Conservation (phyloP, 2,797 vertebrate species). For the Platyrinchus mystaceus region DNA sequence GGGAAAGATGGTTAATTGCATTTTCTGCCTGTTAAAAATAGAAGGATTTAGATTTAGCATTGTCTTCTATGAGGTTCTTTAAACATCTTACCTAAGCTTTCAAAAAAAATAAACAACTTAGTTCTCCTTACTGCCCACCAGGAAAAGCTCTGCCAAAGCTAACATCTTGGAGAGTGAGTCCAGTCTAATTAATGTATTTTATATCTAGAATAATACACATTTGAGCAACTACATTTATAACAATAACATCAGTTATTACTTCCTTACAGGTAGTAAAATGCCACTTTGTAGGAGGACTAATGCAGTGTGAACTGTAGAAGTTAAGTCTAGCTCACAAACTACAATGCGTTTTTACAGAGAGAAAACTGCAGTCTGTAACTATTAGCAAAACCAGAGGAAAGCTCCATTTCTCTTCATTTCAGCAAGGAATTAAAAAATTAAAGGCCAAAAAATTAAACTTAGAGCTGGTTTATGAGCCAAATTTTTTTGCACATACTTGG, state of each 20-base stretch:
- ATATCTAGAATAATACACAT: background rate
- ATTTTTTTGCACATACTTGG: accelerated
- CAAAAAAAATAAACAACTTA: background rate
- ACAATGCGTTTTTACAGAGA: background rate
- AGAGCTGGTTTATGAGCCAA: background rate
- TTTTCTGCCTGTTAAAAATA: constrained; percentile 37
- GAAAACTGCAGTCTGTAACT: background rate
- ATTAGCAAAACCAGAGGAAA: background rate
- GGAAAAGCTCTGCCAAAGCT: background rate
- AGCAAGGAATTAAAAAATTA: background rate
- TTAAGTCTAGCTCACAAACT: background rate
- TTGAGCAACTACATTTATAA: background rate
- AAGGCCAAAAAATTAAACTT: background rate
- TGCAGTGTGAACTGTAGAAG: background rate
- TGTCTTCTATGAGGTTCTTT: constrained; percentile 3
- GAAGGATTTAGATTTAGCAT: constrained; percentile 2
- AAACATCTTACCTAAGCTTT: constrained; percentile 36
- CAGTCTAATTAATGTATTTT: background rate
- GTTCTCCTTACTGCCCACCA: background rate
- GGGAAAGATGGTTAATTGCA: constrained; percentile 45
- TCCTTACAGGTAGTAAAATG: background rate
- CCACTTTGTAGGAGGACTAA: background rate
- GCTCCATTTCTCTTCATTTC: background rate
- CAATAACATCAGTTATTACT: background rate
- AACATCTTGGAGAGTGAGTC: background rate